Evolutionary conservation across 2,797 vertebrate species (phyloP), one percentile per base, ranked within the genome.

Genomic region (Heterohyrax brucei): DNA sequence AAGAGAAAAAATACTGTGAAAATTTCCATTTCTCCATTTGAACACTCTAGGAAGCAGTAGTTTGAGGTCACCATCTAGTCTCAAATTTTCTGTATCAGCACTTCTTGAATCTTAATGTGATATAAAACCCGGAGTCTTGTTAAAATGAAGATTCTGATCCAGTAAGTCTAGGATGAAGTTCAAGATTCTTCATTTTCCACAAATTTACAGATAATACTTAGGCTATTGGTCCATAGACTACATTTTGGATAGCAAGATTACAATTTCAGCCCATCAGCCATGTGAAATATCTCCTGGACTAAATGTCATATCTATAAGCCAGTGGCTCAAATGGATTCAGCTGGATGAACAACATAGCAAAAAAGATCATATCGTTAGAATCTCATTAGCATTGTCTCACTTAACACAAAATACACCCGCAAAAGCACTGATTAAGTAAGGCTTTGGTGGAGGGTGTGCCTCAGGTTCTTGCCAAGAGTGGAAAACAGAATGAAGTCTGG

Each of bases 41-140:
- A 80, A 7, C 13, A 77, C 16, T 62, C 16, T 9, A 73, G 66
- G 88, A 91, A 72, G 39, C 39, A 88, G 28, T 7, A 13, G 56
- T 93, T 91, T 82, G 59, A 30, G 82, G 75, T 79, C 72, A 30
- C 64, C 12, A 61, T 79, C 75, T 79, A 93, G 78, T 44, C 53
- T 10, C 46, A 70, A 68, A 10, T 22, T 61, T 61, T 22, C 4
- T 61, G 22, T 61, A 26, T 56, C 44, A 33, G 50, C 28, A 30
- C 12, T 22, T 76, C 90, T 92, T 53, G 75, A 79, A 81, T 53
- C 28, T 64, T 84, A 61, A n/a, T 24, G 33, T 26, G 10, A 39
- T 1, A 1, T 16, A 18, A 22, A 66, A 89, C 30, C 50, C 10
- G 6, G 28, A 0, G 22, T 44, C 80, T 68, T 78, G 44, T 81